These are phyloP conservation scores for Helicoverpa assulta DNA, from an alignment of 2,888 invertebrate genomes.

Conservation along the genomic window DNA sequence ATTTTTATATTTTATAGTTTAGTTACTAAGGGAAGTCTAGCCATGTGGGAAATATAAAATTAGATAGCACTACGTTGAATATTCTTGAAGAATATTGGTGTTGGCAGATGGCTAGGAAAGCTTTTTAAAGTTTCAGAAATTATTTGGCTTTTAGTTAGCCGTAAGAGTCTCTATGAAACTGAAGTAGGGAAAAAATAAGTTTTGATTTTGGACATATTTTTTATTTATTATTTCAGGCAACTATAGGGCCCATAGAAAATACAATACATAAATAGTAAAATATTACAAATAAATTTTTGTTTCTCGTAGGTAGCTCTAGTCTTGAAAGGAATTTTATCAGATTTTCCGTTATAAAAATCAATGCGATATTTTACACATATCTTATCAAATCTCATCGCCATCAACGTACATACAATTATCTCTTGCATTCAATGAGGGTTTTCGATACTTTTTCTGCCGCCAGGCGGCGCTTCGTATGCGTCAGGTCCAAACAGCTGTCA, in stretches of 20 bases:
- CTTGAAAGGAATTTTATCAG: not conserved
- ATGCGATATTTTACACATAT: not conserved
- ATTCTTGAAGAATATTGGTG: conserved; percentile 13
- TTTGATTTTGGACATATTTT: too few relatives aligned
- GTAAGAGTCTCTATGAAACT: not conserved
- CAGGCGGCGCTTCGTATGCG: too few relatives aligned
- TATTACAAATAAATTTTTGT: too few relatives aligned
- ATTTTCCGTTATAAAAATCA: not conserved
- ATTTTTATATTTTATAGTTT: conserved; percentile 23
- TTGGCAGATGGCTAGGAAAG: conserved; percentile 8
- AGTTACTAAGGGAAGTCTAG: conserved; percentile 33
- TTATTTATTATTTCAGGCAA: too few relatives aligned
- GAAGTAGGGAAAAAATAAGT: too few relatives aligned
- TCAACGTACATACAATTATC: not conserved
- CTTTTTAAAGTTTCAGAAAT: not conserved
- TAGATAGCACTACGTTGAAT: conserved; percentile 12
- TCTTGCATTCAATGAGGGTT: conserved; percentile 12
- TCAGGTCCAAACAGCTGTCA: too few relatives aligned
- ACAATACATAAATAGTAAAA: too few relatives aligned
- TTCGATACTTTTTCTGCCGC: too few relatives aligned
- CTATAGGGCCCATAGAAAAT: too few relatives aligned
- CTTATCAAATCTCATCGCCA: not conserved
- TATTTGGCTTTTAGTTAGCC: not conserved
- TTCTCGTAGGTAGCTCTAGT: too few relatives aligned
- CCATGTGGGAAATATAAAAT: conserved; percentile 40